phyloP scores from a whole-genome alignment of 2,888 invertebrate species.

The Drosophila robusta region DNA sequence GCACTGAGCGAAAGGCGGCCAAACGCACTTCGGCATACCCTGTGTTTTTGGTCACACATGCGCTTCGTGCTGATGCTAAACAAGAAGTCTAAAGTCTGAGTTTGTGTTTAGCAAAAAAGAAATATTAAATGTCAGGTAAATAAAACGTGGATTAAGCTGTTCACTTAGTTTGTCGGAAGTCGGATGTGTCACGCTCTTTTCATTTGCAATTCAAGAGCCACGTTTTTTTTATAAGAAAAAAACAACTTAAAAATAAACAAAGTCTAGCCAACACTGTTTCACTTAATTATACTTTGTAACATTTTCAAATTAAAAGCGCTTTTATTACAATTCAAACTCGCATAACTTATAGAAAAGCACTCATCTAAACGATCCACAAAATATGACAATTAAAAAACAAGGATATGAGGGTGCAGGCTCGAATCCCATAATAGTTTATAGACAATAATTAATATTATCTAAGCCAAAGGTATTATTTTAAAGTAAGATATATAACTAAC shows the following conservation, averaged over 20 bases:
- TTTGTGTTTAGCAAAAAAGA: neutral
- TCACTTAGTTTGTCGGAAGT: conserved; percentile 17
- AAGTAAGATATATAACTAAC: no score
- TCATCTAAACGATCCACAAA: no score
- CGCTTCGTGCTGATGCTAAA: no score
- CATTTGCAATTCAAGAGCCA: conserved; percentile 16
- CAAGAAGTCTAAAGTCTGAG: neutral
- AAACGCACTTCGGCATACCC: neutral
- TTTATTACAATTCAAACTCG: neutral
- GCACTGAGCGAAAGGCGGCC: neutral
- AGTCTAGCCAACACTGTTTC: no score
- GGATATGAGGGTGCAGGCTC: no score
- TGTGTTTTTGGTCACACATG: neutral
- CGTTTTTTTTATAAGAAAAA: conserved; percentile 6
- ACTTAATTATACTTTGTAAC: neutral
- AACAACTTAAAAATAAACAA: neutral
- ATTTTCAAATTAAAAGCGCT: no score
- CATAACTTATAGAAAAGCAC: no score
- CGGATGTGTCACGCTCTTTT: conserved; percentile 20
- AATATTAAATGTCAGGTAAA: neutral
- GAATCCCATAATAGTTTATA: no score
- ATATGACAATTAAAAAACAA: no score
- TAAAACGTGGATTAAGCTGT: conserved; percentile 1
- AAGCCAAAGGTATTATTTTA: no score
- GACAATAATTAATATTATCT: no score